Base-by-base conservation (phyloP, 1,140 invertebrate genomes). In the Lithobius niger region DNA sequence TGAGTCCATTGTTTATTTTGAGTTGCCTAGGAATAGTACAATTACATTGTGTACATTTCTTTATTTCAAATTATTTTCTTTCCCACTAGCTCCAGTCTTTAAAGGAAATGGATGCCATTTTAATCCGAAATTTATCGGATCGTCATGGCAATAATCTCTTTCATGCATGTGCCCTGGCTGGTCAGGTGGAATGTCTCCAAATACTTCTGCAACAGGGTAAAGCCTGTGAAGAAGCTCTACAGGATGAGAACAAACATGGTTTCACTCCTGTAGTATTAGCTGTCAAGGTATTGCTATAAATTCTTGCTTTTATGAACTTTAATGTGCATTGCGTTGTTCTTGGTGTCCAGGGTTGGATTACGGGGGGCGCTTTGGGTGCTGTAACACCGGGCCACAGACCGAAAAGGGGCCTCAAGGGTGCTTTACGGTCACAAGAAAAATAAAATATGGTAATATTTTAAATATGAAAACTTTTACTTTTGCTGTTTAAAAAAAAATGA, bases 51-150 rank as follows among this genome's bases (percentile, higher is more conserved):
- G 44, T 10, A 47, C 13, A 47, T 0, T 16, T 53, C 22, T 15
- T 53, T 43, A 10, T 53, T 18, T 47, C 43, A 16, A 43, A 53
- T 57, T 54, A 28, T 13, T 42, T 50, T 60, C 36, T 54, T 49
- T 16, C 54, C 47, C 59, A 57, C 3, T 59, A 72, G 69, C 62
- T 67, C 62, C 54, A 59, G n/a, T 60, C 61, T 47, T 55, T 71
- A 10, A 58, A 60, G 42, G 68, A 66, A 36, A 66, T 73, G 63
- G 72, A 72, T 58, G 62, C 67, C 0, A 71, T 69, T 26, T 56
- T 74, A 22, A 62, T 74, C 44, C 60, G 72, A 21, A 73, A 73
- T 60, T 61, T 74, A 44, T 69, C 65, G 27, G 71, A 74, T 62
- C 66, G 66, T 43, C 62, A 63, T 53, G 72, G 71, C 40, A 72